Conservation (phyloP, 2,888 invertebrate genomes). For the Osmoderma eremita region DNA sequence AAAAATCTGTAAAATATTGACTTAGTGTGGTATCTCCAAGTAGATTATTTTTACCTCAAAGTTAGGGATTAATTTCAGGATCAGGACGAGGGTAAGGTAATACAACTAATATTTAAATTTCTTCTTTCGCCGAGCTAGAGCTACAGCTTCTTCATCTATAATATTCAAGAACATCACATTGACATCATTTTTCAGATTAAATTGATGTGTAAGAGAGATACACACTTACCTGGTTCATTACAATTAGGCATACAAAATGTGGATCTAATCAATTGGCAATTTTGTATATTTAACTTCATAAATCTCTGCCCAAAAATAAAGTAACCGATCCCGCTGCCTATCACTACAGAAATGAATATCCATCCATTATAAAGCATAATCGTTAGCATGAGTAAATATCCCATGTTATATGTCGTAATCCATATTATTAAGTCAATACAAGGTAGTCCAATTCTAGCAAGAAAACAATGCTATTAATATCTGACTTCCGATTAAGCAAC, state of each 20-base stretch:
- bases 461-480: slow-evolving; percentile 12
- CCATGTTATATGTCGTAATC: slow-evolving; percentile 65
- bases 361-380: slow-evolving; percentile 81
- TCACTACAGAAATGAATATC: slow-evolving; percentile 71
- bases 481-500: background rate
- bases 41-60: background rate
- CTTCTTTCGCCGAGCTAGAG: slow-evolving; percentile 31
- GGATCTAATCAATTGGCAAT: slow-evolving; percentile 63
- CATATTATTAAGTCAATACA: slow-evolving; percentile 59
- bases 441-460: slow-evolving; percentile 57
- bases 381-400: slow-evolving; percentile 77
- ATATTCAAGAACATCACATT: slow-evolving; percentile 3
- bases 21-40: background rate
- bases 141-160: slow-evolving; percentile 37
- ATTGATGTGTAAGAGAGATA: background rate
- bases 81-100: background rate
- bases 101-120: slow-evolving; percentile 30
- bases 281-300: slow-evolving; percentile 66
- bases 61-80: background rate
- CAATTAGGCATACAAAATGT: slow-evolving; percentile 63
- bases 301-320: slow-evolving; percentile 68
- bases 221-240: slow-evolving; percentile 64
- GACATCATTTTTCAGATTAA: background rate
- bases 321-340: slow-evolving; percentile 72
- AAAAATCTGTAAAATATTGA: background rate